Conservation (phyloP, 2,888 invertebrate species). For the Drosophila pseudotakahashii region DNA sequence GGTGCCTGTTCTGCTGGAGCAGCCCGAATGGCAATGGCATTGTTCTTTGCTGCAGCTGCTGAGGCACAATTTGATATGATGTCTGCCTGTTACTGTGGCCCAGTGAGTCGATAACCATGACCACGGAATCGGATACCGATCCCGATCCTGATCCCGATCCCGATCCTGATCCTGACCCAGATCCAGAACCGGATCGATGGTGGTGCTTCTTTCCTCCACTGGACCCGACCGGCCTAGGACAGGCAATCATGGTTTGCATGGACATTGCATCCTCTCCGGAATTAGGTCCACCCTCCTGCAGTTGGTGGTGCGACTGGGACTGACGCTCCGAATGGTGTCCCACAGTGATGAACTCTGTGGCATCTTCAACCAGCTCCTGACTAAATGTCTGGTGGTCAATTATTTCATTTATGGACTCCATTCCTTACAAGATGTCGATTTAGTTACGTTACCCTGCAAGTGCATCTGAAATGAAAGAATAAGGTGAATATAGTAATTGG, state of each 20-base stretch:
- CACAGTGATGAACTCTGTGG: slow-evolving; percentile 78
- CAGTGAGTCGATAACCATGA: slow-evolving; percentile 82
- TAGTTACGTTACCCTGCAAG: not conserved
- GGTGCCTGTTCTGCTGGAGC: slow-evolving; percentile 31
- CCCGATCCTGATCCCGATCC: slow-evolving; percentile 7
- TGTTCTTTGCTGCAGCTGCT: slow-evolving; percentile 51
- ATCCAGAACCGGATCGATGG: not conserved
- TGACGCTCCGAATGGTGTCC: slow-evolving; percentile 28
- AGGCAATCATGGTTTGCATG: slow-evolving; percentile 33
- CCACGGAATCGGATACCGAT: slow-evolving; percentile 69
- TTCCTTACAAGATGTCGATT: slow-evolving; percentile 64
- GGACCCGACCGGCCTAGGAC: not conserved
- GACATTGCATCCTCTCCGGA: slow-evolving; percentile 9
- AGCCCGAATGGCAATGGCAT: slow-evolving; percentile 55
- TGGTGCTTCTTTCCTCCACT: slow-evolving; percentile 36
- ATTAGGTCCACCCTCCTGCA: slow-evolving; percentile 49
- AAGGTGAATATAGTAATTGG: no score
- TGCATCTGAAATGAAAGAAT: not conserved
- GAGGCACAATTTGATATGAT: slow-evolving; percentile 65
- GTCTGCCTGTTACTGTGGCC: slow-evolving; percentile 60
- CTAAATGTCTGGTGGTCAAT: slow-evolving; percentile 86
- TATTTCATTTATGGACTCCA: slow-evolving; percentile 87
- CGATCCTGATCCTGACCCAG: slow-evolving; percentile 22
- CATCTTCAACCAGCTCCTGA: slow-evolving; percentile 83
- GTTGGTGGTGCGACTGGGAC: slow-evolving; percentile 42